phyloP scores from a whole-genome alignment of 2,113 vertebrate species.

The Brienomyrus longianalis region DNA sequence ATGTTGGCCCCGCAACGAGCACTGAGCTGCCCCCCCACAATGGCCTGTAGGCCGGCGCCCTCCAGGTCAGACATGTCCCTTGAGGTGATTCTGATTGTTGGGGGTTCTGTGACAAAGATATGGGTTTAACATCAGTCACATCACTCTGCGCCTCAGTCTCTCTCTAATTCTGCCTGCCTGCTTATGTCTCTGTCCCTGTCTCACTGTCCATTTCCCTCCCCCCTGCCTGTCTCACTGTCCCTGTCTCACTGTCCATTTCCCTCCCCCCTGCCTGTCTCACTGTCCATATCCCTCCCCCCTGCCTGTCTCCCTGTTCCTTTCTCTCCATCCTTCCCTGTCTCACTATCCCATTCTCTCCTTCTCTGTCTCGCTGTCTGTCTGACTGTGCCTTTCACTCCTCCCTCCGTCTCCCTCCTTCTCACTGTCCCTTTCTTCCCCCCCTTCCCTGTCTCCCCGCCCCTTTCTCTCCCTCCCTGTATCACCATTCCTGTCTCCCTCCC shows the following conservation, averaged over 20 bases:
- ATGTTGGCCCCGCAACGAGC: conserved; percentile 57
- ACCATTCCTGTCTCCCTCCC: neutral
- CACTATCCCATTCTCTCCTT: neutral
- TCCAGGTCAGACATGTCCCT: conserved; percentile 60
- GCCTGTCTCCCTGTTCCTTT: neutral
- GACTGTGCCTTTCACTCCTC: neutral
- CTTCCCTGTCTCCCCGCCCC: neutral
- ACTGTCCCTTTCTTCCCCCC: neutral
- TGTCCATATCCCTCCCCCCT: neutral
- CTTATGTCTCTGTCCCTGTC: neutral
- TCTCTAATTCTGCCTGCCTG: neutral
- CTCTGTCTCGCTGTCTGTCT: neutral
- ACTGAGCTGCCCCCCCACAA: conserved; percentile 63
- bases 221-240: neutral
- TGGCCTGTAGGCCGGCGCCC: conserved; percentile 39
- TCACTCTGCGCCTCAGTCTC: neutral
- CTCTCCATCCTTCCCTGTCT: neutral
- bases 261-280: neutral
- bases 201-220: neutral
- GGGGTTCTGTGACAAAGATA: conserved; percentile 56
- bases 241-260: neutral
- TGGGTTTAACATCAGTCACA: neutral
- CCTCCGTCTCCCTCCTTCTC: neutral
- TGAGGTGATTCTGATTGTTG: conserved; percentile 58
- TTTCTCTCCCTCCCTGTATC: neutral